phyloP scores from a whole-genome alignment of 2,888 invertebrate species.

The Elysia crispata region DNA sequence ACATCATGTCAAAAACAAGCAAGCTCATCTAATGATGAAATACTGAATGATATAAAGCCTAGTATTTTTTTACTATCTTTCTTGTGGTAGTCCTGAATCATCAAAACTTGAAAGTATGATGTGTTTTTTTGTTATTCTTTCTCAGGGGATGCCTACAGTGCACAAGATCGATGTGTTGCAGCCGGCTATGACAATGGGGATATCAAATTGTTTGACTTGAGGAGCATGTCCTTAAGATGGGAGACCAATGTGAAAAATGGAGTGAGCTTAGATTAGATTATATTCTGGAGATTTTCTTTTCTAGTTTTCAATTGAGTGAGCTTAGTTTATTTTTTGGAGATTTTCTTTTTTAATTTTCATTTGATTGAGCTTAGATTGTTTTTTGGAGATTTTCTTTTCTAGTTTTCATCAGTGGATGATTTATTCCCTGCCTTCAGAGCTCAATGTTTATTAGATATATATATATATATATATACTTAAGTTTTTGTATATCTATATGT shows the following conservation, averaged over 20 bases:
- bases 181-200: constrained; percentile 98
- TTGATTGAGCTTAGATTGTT: not conserved
- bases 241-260: constrained; percentile 95
- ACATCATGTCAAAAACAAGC: too few species aligned
- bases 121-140: not conserved
- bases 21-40: too few species aligned
- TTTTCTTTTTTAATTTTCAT: not conserved
- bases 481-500: too few species aligned
- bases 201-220: constrained; percentile 93
- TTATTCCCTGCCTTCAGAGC: too few species aligned
- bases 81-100: too few species aligned
- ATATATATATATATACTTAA: too few species aligned
- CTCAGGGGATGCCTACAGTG: constrained; percentile 89
- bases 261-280: constrained; percentile 71
- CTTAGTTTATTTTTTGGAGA: not conserved
- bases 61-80: too few species aligned
- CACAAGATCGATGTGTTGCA: constrained; percentile 89
- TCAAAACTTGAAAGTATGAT: too few species aligned
- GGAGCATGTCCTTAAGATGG: constrained; percentile 90
- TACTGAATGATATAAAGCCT: too few species aligned
- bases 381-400: not conserved
- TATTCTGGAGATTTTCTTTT: too few species aligned
- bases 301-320: not conserved
- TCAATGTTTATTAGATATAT: too few species aligned
- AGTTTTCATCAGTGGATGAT: too few species aligned